These are phyloP conservation scores for Ranitomeya variabilis DNA, from an alignment of 2,113 vertebrate species.

Conservation along the genomic window DNA sequence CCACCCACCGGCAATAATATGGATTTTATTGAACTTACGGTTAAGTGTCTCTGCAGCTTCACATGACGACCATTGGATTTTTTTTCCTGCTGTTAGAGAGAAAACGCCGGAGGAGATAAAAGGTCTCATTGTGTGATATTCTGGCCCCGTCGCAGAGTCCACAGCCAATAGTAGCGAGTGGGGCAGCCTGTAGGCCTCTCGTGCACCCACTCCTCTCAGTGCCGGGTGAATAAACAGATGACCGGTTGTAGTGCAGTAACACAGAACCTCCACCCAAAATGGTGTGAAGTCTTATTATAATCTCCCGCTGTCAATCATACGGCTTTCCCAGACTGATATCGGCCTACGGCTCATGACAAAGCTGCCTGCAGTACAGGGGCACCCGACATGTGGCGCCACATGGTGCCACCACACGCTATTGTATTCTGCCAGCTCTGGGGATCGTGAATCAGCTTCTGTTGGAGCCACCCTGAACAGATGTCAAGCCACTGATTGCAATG, in stretches of 20 bases:
- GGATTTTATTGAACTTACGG: slow-evolving; percentile 39
- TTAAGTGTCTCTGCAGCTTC: slow-evolving; percentile 7
- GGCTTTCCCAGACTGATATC: not conserved
- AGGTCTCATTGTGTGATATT: slow-evolving; percentile 41
- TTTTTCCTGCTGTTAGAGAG: slow-evolving; percentile 21
- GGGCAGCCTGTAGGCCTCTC: not conserved
- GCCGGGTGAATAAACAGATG: not conserved
- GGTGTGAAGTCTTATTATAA: not conserved
- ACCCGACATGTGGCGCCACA: not conserved
- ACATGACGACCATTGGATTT: not conserved
- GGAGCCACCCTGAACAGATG: no score
- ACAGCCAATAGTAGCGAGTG: slow-evolving; percentile 41
- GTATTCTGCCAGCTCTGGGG: no score
- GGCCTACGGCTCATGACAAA: not conserved
- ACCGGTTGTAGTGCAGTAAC: not conserved
- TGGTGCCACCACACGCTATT: not conserved
- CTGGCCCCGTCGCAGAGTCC: slow-evolving; percentile 14
- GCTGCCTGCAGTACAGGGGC: not conserved
- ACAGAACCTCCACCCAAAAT: not conserved
- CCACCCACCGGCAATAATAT: not conserved
- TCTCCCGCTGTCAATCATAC: not conserved
- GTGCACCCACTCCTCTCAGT: slow-evolving; percentile 33
- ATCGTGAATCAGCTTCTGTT: no score
- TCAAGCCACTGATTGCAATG: no score
- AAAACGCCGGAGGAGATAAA: slow-evolving; percentile 39